phyloP scores from a whole-genome alignment of 1,140 invertebrate genomes.

The Drosophila arawakana region DNA sequence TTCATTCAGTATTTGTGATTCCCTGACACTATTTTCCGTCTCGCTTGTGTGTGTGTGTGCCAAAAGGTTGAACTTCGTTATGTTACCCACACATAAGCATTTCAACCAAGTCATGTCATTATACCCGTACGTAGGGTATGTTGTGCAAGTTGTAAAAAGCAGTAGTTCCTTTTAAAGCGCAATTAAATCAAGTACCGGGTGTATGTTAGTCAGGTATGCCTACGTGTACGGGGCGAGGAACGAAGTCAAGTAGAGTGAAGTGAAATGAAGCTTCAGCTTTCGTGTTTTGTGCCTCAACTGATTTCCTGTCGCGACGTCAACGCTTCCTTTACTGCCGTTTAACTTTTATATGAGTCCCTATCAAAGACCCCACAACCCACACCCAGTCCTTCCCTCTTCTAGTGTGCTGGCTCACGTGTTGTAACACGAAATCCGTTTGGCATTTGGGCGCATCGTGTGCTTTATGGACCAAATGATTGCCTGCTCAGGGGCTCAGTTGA shows the following conservation, averaged over 20 bases:
- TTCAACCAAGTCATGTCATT: conserved; percentile 1
- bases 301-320: conserved; percentile 56
- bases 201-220: too few relatives aligned
- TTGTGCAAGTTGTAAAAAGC: background rate
- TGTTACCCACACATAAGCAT: conserved; percentile 13
- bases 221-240: background rate
- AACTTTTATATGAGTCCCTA: conserved; percentile 45
- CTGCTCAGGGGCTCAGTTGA: conserved; percentile 55
- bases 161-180: too few relatives aligned
- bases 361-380: background rate
- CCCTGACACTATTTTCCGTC: background rate
- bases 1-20: conserved; percentile 24
- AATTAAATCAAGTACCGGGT: too few relatives aligned
- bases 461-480: conserved; percentile 72
- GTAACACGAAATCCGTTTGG: conserved; percentile 58
- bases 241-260: background rate
- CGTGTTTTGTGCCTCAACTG: conserved; percentile 48
- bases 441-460: conserved; percentile 61
- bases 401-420: conserved; percentile 41
- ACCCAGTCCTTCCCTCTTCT: background rate
- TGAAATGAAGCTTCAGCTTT: conserved; percentile 5
- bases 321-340: conserved; percentile 49
- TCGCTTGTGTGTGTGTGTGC: conserved; percentile 1
- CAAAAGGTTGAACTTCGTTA: conserved; percentile 53
- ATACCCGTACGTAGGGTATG: background rate